phyloP scores from a whole-genome alignment of 2,113 vertebrate genomes.

The Machaerirhynchus nigripectus region DNA sequence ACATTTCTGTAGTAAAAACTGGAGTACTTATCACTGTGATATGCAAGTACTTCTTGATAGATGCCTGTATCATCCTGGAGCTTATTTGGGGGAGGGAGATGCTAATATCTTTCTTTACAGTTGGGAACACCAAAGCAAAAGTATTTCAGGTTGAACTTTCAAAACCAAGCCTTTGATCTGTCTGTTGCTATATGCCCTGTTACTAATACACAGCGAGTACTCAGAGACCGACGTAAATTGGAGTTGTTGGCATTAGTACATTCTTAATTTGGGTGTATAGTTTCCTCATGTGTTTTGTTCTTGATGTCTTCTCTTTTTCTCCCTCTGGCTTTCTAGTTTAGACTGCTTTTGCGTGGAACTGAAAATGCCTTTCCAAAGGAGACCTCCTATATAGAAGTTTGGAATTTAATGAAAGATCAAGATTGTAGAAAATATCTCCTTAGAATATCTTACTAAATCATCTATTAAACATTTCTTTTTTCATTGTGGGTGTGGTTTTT shows the following conservation, averaged over 20 bases:
- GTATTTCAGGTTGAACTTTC: background rate
- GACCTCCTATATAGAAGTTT: background rate
- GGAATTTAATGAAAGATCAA: background rate
- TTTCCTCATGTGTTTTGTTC: background rate
- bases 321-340: background rate
- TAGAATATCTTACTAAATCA: background rate
- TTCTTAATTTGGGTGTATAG: background rate
- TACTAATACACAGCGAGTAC: background rate
- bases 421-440: background rate
- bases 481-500: no score
- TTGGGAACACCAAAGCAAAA: background rate
- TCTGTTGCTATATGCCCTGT: background rate
- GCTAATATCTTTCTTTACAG: background rate
- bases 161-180: conserved; percentile 2
- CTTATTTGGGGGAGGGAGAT: background rate
- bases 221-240: background rate
- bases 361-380: background rate
- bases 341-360: background rate
- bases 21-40: background rate
- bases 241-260: background rate
- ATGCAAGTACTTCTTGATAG: background rate
- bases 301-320: background rate
- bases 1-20: background rate
- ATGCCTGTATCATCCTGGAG: background rate
- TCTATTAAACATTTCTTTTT: background rate